These are phyloP conservation scores for Carterocephalus palaemon DNA, from an alignment of 2,888 invertebrate species.

Conservation along the genomic window DNA sequence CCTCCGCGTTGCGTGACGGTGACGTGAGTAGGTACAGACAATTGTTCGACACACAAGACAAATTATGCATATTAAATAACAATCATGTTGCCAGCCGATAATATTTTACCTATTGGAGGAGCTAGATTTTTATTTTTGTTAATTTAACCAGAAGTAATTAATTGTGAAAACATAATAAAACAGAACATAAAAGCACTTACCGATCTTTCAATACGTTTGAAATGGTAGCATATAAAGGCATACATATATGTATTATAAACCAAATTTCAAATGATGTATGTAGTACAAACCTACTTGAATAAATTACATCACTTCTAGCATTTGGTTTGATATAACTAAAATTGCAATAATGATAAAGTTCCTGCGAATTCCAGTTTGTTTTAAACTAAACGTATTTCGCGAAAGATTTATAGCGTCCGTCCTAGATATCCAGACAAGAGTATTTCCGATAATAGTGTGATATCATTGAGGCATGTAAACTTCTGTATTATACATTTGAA, in stretches of 20 bases:
- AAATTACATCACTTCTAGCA: too few species aligned
- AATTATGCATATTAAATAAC: conserved; percentile 22
- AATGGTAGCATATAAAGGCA: too few species aligned
- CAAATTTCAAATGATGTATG: too few species aligned
- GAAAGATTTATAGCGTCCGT: conserved; percentile 22
- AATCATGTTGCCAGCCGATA: conserved; percentile 1
- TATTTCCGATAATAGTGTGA: conserved; percentile 8
- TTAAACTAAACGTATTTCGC: conserved; percentile 21
- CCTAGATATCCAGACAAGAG: conserved; percentile 13
- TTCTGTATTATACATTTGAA: too few species aligned
- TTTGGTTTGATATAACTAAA: conserved; percentile 14
- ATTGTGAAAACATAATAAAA: too few species aligned
- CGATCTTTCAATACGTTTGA: too few species aligned
- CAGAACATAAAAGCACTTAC: too few species aligned
- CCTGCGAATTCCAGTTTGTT: conserved; percentile 16
- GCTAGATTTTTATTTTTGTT: background rate
- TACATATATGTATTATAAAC: too few species aligned
- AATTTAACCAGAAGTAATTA: too few species aligned
- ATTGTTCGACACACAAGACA: conserved; percentile 29
- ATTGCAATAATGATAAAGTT: conserved; percentile 19
- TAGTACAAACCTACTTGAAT: too few species aligned
- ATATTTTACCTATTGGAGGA: conserved; percentile 4
- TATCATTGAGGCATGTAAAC: background rate
- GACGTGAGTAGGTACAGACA: conserved; percentile 47
- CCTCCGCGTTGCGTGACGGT: conserved; percentile 59